Evolutionary conservation across 2,113 vertebrate species (phyloP).

Genomic region (Melanocharis versteri): DNA sequence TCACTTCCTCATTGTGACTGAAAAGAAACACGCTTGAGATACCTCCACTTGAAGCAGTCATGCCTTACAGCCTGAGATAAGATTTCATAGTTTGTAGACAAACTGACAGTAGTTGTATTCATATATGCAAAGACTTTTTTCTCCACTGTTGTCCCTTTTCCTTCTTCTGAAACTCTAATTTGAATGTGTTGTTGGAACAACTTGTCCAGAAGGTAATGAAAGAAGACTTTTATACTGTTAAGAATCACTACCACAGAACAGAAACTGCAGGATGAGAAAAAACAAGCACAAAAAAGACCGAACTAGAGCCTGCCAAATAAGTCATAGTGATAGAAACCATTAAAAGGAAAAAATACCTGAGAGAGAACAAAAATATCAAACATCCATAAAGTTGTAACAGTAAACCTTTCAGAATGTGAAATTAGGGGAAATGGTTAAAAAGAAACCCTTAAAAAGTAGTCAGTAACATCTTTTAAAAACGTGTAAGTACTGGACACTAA

Average conservation of each 20-base stretch:
- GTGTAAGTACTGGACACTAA: not conserved
- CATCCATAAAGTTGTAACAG: not conserved
- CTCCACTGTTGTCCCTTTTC: not conserved
- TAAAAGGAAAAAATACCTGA: not conserved
- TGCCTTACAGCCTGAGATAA: not conserved
- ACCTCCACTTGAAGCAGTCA: not conserved
- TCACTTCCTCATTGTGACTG: not conserved
- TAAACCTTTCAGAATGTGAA: not conserved
- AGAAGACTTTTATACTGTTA: not conserved
- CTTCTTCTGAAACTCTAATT: not conserved
- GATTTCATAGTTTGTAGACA: not conserved
- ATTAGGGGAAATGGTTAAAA: not conserved
- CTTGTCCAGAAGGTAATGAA: not conserved
- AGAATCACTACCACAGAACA: not conserved
- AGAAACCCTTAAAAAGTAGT: not conserved
- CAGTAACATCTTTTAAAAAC: not conserved
- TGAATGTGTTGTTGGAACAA: not conserved
- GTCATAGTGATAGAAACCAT: not conserved
- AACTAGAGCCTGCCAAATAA: not conserved
- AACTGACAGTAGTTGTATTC: not conserved
- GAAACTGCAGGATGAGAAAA: not conserved
- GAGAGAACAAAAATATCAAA: not conserved
- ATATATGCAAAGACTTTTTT: not conserved
- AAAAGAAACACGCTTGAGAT: not conserved
- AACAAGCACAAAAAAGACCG: not conserved